Evolutionary conservation across 2,797 vertebrate genomes (phyloP).

Genomic region (Spinus olivaceus): DNA sequence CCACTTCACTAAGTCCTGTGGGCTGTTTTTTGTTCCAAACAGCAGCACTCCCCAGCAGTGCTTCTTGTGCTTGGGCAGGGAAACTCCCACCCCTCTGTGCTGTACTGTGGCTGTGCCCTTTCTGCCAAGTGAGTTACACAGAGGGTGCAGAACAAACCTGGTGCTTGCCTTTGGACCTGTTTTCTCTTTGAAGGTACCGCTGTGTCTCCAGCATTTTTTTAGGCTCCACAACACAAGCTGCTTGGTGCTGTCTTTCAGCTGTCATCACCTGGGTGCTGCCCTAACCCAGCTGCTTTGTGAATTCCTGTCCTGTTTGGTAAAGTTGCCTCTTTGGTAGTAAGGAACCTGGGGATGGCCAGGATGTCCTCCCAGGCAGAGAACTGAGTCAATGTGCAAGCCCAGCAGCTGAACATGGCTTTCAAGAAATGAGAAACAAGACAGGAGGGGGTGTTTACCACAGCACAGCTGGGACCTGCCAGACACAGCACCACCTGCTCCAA

Average conservation of each 20-base stretch:
- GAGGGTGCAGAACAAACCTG: background rate
- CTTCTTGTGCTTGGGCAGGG: background rate
- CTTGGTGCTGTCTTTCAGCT: background rate
- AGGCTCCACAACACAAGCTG: background rate
- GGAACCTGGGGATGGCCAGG: background rate
- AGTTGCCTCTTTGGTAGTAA: background rate
- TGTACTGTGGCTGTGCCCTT: background rate
- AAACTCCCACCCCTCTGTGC: background rate
- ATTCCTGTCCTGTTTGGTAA: background rate
- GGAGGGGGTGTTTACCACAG: background rate
- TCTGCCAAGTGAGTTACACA: background rate
- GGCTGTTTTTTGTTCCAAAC: background rate
- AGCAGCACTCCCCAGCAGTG: background rate
- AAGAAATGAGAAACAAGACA: background rate
- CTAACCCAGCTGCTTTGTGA: background rate
- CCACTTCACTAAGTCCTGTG: background rate
- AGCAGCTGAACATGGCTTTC: background rate
- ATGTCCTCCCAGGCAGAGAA: background rate
- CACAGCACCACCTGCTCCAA: background rate
- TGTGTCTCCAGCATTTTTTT: background rate
- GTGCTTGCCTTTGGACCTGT: background rate
- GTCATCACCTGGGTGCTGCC: background rate
- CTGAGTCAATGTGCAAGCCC: background rate
- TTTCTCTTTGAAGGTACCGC: background rate
- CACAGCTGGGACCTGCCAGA: rapidly evolving